Percentiles rank a stretch among this genome's conserved stretches.
phyloP scores from a whole-genome alignment of 2,888 invertebrate genomes.

The Artemia sp. region DNA sequence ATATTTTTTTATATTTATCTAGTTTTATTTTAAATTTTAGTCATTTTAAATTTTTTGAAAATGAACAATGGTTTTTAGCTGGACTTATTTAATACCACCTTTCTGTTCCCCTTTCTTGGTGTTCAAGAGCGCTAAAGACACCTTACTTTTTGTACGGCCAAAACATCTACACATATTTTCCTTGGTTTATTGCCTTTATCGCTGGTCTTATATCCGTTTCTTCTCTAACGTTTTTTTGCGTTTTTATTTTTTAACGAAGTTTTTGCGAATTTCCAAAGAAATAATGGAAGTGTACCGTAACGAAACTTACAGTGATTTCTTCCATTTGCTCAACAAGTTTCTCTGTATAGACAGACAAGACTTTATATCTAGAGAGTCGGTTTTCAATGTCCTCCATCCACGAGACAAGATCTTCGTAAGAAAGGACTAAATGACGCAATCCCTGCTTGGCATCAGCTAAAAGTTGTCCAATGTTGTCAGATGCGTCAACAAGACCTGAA shows the following conservation, averaged over 20 bases:
- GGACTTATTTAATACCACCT: too few relatives aligned
- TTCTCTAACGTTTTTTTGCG: too few relatives aligned
- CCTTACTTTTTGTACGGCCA: too few relatives aligned
- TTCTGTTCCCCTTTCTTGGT: too few relatives aligned
- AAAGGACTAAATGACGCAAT: constrained; percentile 70
- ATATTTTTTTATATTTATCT: too few relatives aligned
- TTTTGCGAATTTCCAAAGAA: not conserved
- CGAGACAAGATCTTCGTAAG: constrained; percentile 76
- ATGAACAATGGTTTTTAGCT: too few relatives aligned
- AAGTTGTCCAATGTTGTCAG: constrained; percentile 59
- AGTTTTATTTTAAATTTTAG: too few relatives aligned
- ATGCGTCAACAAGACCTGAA: constrained; percentile 56
- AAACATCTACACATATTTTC: too few relatives aligned
- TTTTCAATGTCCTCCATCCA: constrained; percentile 89
- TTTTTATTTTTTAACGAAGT: not conserved
- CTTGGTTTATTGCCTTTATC: too few relatives aligned
- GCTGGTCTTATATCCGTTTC: too few relatives aligned
- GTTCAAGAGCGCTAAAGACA: too few relatives aligned
- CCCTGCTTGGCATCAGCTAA: constrained; percentile 69
- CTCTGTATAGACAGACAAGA: constrained; percentile 76
- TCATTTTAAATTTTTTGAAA: too few relatives aligned
- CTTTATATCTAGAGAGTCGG: constrained; percentile 56
- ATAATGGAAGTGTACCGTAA: not conserved
- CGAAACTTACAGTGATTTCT: constrained; percentile 50
- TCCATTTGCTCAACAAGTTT: constrained; percentile 81